Evolutionary conservation across 2,888 invertebrate genomes (phyloP), one percentile per base, ranked within the genome.

Genomic region (Omphaloscelis lunosa): DNA sequence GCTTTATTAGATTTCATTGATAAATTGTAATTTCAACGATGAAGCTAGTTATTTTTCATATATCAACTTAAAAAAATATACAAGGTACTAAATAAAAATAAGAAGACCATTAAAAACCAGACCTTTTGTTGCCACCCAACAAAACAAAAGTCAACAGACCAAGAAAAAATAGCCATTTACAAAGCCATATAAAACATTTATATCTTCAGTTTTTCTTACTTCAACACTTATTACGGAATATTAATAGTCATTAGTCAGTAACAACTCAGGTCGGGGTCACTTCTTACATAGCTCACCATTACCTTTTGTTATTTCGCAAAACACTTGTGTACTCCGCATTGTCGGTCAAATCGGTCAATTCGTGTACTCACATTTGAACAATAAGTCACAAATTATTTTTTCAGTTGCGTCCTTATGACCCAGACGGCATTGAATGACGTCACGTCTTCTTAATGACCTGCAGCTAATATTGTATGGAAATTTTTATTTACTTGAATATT

Each of bases 281-380:
- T 93, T 90, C 88, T 90, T 89, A 81, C 83, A 76, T 63, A 82
- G 77, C 80, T 77, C 82, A 81, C 80, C 81, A 78, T 77, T 80
- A 86, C 81, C 84, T 82, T 88, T 84, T 85, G 81, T 88, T 77
- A 70, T 88, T 87, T 86, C 81, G 76, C 61, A 89, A 88, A 93
- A 94, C 94, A 95, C 93, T 92, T 94, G 93, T 94, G 90, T 90
- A 90, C 87, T 81, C 87, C 61, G 27, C 8, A 69, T 59, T 53
- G 69, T 83, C 95, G 94, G 95, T 94, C 95, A 86, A 93, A 94
- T 93, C 95, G 95, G 95, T 94, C 95, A 95, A 88, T 90, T 89
- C 82, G 72, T 82, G 72, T 79, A 77, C 34, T 34, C 71, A 77
- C 80, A 80, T 89, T 89, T 72, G 79, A 87, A 91, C 86, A 90